phyloP scores from a whole-genome alignment of 2,113 vertebrate genomes.

The Ciconia boyciana region DNA sequence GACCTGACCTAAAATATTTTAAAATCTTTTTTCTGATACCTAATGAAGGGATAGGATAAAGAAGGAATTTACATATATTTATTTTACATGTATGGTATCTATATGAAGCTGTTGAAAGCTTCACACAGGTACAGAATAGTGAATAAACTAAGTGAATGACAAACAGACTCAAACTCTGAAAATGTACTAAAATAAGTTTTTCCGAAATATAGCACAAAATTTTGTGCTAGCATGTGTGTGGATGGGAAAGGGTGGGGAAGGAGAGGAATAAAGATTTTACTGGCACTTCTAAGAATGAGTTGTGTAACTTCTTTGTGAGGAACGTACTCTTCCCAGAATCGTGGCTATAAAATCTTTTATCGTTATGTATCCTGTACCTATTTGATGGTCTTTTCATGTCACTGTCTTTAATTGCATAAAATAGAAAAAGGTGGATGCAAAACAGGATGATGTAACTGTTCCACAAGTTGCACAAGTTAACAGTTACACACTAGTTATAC shows the following conservation, averaged over 20 bases:
- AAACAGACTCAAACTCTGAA: background rate
- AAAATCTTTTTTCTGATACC: background rate
- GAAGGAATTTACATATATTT: background rate
- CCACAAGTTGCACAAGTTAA: slow-evolving; percentile 8
- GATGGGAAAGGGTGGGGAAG: background rate
- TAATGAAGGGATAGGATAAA: background rate
- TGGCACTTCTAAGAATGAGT: slow-evolving; percentile 7
- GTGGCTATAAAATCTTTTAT: slow-evolving; percentile 36
- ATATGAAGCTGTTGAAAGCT: background rate
- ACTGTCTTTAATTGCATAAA: background rate
- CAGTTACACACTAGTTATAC: slow-evolving; percentile 27
- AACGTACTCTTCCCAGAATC: slow-evolving; percentile 19
- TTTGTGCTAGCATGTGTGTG: background rate
- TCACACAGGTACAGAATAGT: background rate
- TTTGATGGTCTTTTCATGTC: slow-evolving; percentile 2
- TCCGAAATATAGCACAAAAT: background rate
- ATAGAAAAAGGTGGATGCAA: background rate
- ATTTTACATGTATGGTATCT: background rate
- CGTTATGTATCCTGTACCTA: background rate
- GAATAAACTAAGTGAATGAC: background rate
- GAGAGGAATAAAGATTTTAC: slow-evolving; percentile 26
- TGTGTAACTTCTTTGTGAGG: slow-evolving; percentile 16
- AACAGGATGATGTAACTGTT: slow-evolving; percentile 25
- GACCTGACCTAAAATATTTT: background rate
- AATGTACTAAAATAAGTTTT: background rate